Base-by-base conservation (phyloP, 2,888 invertebrate species). In the Dastarcus helophoroides region DNA sequence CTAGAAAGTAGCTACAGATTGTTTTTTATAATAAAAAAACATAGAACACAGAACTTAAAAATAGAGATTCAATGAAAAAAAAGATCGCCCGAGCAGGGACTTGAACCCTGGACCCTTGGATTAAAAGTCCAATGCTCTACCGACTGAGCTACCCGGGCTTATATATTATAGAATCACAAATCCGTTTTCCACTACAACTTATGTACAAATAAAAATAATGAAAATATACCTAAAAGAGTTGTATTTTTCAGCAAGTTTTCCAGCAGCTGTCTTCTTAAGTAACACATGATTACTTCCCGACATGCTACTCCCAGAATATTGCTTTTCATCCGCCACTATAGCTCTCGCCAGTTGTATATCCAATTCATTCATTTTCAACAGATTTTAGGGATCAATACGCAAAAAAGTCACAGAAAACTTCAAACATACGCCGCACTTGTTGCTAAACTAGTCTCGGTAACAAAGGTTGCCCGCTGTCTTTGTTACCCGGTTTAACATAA, bases 81-180 rank as follows among this genome's bases (percentile, higher is more conserved):
- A 34, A 9, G 9, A 22, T 38, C 71, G 71, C 70, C 71, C 71
- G 70, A 69, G 69, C 73, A 73, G 73, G 73, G 73, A 72, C 73
- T 73, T 73, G 73, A 73, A 73, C 73, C 73, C 73, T 73, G 73
- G 73, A 73, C 73, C 74, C 72, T 73, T 73, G 73, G 73, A 73
- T 74, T 73, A 74, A 74, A 73, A 73, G 71, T 71, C 72, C 71
- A 71, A 72, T 70, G 71, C 72, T 72, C 71, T 72, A 72, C 72
- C 71, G 70, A 72, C 72, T 72, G 72, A 72, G 72, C 72, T 72
- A 72, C 70, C 71, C 71, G 72, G 71, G 72, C 71, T 19, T 8
- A 19, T n/a, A 7, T 24, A 24, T 10, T 24, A 24, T n/a, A 8
- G 8, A 19, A 7, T 19, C 8, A 6, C 19, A 8, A 19, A 7